Evolutionary conservation across 2,888 invertebrate genomes (phyloP), one percentile per base, ranked within the genome.

Genomic region (Lasioglossum malachurum): DNA sequence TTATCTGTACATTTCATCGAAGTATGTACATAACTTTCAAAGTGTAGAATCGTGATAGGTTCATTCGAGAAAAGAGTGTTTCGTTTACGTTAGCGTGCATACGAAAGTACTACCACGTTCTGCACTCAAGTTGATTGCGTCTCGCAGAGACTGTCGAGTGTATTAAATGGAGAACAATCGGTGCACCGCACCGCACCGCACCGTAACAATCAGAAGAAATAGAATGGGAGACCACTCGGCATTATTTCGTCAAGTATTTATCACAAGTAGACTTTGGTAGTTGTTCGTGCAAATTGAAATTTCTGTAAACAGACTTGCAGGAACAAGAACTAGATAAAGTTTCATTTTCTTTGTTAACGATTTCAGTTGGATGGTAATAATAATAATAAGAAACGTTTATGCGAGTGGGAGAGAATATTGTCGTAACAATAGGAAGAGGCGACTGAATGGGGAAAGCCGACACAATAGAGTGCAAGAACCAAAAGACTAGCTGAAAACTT

Each of bases 41-140:
- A n/a, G 38, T 27, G 31, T 69, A n/a, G 41, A n/a, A 35, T 31
- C 35, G 31, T 27, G 69, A n/a, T 41, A 76, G 31, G 38, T 76
- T 69, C 77, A 69, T 72, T 77, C 75, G 35, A 80, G 64, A 78
- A 71, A 64, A 57, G 73, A 69, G 80, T 78, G 53, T 73, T 78
- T 74, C 60, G 84, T 89, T 90, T 82, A 83, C 82, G 49, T 72
- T 75, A 83, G 73, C 76, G 80, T 67, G 85, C 89, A 87, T 84
- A 82, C 82, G 78, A 83, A 90, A 92, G 92, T 88, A 83, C 91
- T 89, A 92, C 90, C 88, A 86, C 91, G 83, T 87, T 93, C 90
- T 84, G 92, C 94, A 94, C 94, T 94, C 91, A 93, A 87, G 88
- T 87, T 94, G 94, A 94, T 94, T 94, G 93, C 92, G 91, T 93